Evolutionary conservation across 2,113 vertebrate genomes (phyloP).

Genomic region (Syngnathus floridae): DNA sequence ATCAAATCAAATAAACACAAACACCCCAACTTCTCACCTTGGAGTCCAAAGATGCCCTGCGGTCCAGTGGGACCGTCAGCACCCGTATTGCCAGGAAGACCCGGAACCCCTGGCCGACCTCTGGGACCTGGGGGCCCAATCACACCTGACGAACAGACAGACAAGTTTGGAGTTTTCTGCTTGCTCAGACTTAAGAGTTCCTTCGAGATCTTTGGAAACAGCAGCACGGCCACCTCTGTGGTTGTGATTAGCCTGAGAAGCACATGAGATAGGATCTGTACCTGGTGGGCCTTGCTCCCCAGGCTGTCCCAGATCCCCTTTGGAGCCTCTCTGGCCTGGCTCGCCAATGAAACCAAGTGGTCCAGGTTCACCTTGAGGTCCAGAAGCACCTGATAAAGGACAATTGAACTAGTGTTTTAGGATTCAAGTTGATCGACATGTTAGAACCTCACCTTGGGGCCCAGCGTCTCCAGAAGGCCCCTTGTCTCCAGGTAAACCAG

Average conservation of each 20-base stretch:
- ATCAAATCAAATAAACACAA: neutral
- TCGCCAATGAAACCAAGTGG: conserved; percentile 32
- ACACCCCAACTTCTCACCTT: conserved; percentile 40
- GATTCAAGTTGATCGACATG: neutral
- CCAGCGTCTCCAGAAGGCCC: conserved; percentile 55
- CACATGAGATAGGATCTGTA: conserved; percentile 11
- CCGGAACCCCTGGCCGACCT: conserved; percentile 54
- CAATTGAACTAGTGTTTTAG: neutral
- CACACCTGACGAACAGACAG: conserved; percentile 43
- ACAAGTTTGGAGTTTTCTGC: neutral
- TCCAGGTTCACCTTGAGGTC: conserved; percentile 49
- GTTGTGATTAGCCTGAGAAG: neutral
- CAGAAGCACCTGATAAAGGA: conserved; percentile 35
- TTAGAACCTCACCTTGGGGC: conserved; percentile 36
- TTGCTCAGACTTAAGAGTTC: neutral
- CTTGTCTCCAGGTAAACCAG: conserved; percentile 50
- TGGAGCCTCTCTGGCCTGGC: conserved; percentile 51
- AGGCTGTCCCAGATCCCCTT: conserved; percentile 39
- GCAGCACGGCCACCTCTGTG: neutral
- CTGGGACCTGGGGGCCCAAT: conserved; percentile 54
- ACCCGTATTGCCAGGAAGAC: conserved; percentile 50
- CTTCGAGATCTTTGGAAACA: neutral
- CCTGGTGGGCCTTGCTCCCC: conserved; percentile 49
- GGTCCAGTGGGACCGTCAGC: conserved; percentile 44
- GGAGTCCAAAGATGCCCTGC: conserved; percentile 40